These are phyloP conservation scores for Pinctada fucata DNA, from an alignment of 2,888 invertebrate genomes.

Conservation along the genomic window DNA sequence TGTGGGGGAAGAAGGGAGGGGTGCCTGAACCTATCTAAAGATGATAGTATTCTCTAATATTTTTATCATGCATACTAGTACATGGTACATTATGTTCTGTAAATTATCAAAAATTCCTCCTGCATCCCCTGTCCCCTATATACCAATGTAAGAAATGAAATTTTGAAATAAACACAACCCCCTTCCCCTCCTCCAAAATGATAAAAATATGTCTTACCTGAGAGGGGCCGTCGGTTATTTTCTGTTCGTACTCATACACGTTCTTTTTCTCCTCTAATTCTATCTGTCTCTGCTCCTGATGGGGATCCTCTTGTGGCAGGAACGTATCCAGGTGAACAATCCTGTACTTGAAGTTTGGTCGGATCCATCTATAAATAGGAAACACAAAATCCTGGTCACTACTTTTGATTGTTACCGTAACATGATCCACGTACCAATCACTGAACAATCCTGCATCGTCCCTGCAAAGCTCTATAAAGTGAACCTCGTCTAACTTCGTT, in stretches of 20 bases:
- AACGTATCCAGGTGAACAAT: constrained; percentile 76
- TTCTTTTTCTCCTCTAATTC: constrained; percentile 75
- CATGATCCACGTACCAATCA: constrained; percentile 76
- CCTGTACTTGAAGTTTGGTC: constrained; percentile 71
- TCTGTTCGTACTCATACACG: constrained; percentile 57
- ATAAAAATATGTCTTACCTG: constrained; percentile 56
- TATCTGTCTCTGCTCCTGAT: constrained; percentile 71
- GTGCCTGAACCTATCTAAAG: too few relatives aligned
- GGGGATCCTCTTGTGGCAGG: constrained; percentile 76
- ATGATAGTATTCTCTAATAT: too few relatives aligned
- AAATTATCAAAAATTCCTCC: too few relatives aligned
- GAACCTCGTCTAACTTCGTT: constrained; percentile 53
- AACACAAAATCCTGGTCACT: constrained; percentile 67
- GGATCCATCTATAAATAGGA: constrained; percentile 78
- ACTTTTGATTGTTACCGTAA: constrained; percentile 68
- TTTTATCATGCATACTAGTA: too few relatives aligned
- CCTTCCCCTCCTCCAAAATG: neutral
- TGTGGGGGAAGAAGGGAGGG: too few relatives aligned
- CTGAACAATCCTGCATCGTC: constrained; percentile 73
- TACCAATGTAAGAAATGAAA: too few relatives aligned
- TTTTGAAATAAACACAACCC: neutral
- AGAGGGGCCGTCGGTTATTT: constrained; percentile 57
- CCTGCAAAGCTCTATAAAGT: constrained; percentile 75
- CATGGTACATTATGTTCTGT: too few relatives aligned
- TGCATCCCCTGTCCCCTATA: too few relatives aligned